Evolutionary conservation across 2,888 invertebrate genomes (phyloP), one percentile per base, ranked within the genome.

Genomic region (Xestia rhomboidea): DNA sequence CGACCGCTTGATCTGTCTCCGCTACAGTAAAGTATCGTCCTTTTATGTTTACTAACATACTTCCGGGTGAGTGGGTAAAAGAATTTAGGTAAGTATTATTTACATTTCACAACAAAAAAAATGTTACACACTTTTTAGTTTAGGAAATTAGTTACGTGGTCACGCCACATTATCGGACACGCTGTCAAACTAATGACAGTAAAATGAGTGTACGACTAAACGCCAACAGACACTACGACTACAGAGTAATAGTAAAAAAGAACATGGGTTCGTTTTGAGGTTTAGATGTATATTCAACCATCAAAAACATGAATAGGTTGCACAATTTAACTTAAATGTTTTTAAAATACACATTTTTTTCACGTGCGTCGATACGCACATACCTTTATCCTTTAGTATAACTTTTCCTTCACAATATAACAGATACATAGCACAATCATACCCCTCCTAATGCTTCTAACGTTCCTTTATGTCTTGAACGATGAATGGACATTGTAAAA

Each of bases 401-500:
- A 93, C 92, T 92, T 93, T 84, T 94, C 94, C 95, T 96, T 95
- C 95, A 95, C 96, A 92, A 93, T 91, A 83, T 87, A 78, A 83
- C 86, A 89, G 87, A 91, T 91, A 92, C 91, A 93, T 95, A 95
- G 96, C 96, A 96, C 96, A 95, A 93, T 95, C 96, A 95, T 92
- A 84, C 93, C 95, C 92, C 90, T 93, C 94, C 93, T 95, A 95
- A 94, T 91, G 95, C 95, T 95, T 93, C 90, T 92, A 83, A 84
- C 87, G 85, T 81, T 79, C 88, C 85, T 86, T 38, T 78, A 77
- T 81, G 81, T 88, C 86, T 85, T 71, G 64, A 64, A 79, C 71
- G 68, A 77, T 41, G 68, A 73, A 76, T 63, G 76, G 89, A 85
- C 73, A 75, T 77, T 89, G 81, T 88, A 87, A n/a, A 89, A 34